Base-by-base conservation (phyloP, 2,888 invertebrate genomes). In the Acrocyrtus sp. region DNA sequence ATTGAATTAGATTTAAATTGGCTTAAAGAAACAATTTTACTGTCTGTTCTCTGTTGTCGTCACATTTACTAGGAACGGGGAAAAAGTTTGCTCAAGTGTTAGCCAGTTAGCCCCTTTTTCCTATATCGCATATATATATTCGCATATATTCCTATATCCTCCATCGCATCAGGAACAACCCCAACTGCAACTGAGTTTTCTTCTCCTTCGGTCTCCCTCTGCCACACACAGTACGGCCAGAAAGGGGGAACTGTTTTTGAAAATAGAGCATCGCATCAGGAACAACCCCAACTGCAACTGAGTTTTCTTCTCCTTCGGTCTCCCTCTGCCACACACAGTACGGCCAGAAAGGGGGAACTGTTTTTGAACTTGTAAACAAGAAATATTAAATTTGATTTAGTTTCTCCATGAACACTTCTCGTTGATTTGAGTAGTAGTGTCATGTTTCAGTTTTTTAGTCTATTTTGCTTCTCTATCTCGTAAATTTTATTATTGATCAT, bases 1-100 rank as follows among this genome's bases (percentile, higher is more conserved):
- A 66, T 66, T 66, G 66, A 66, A 66, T 66, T 66, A 41, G 66
- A 66, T 57, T 66, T 66, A 66, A 66, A 66, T 66, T 66, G 66
- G 66, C 66, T 66, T 66, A 66, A 66, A 66, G 66, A 57, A 45
- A 66, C 66, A 66, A 47, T 29, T 66, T n/a, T n/a, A n/a, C n/a
- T n/a, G n/a, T n/a, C n/a, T n/a, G n/a, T n/a, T n/a, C n/a, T n/a
- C n/a, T n/a, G n/a, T n/a, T 66, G 60, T 61, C 48, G 66, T 66
- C 66, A 66, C 66, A 41, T 66, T n/a, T 57, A 66, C 45, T 47
- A 48, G 24, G 24, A 24, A 54, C 53, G n/a, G n/a, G n/a, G n/a
- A n/a, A n/a, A 48, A 53, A 53, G 54, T 54, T 63, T 63, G 24
- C 54, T 63, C 63, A 63, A 63, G 54, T 63, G 63, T n/a, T n/a